Conservation (phyloP, 2,888 invertebrate species). For the Acanthoscelides obtectus region DNA sequence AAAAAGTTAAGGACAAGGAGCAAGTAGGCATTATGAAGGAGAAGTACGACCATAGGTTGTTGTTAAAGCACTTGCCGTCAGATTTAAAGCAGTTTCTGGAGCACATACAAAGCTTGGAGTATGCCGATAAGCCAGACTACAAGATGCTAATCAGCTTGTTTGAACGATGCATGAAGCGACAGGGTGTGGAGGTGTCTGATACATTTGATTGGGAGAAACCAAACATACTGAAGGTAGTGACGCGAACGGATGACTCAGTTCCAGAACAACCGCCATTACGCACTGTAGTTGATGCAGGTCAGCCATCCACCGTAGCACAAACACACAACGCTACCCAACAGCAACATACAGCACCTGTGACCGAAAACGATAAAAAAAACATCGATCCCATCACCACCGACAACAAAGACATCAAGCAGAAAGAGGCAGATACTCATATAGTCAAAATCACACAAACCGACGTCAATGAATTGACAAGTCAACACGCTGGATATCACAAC, state of each 20-base stretch:
- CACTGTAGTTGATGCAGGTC: slow-evolving; percentile 23
- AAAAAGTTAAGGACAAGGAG: slow-evolving; percentile 98
- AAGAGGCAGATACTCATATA: slow-evolving; percentile 60
- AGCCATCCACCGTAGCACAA: slow-evolving; percentile 21
- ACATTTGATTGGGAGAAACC: slow-evolving; percentile 94
- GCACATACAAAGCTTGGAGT: too few relatives aligned
- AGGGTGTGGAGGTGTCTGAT: slow-evolving; percentile 85
- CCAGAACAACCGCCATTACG: slow-evolving; percentile 36
- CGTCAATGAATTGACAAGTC: too few relatives aligned
- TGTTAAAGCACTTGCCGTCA: too few relatives aligned
- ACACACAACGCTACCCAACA: slow-evolving; percentile 53
- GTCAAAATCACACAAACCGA: slow-evolving; percentile 59
- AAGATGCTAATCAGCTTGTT: slow-evolving; percentile 81
- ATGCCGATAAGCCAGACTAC: slow-evolving; percentile 96
- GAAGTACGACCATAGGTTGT: too few relatives aligned
- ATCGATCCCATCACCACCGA: slow-evolving; percentile 63
- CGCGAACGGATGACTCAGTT: too few relatives aligned
- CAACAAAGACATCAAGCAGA: slow-evolving; percentile 53
- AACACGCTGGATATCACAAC: too few relatives aligned
- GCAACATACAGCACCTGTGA: slow-evolving; percentile 49
- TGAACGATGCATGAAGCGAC: slow-evolving; percentile 89
- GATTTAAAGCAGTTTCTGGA: too few relatives aligned
- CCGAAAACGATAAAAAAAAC: slow-evolving; percentile 63
- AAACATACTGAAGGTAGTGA: too few relatives aligned
- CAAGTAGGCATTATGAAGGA: slow-evolving; percentile 97